Percentiles rank a stretch among this genome's conserved stretches.
These are phyloP conservation scores for Pantelozetes paolii DNA, from an alignment of 2,888 invertebrate genomes.

Conservation along the genomic window DNA sequence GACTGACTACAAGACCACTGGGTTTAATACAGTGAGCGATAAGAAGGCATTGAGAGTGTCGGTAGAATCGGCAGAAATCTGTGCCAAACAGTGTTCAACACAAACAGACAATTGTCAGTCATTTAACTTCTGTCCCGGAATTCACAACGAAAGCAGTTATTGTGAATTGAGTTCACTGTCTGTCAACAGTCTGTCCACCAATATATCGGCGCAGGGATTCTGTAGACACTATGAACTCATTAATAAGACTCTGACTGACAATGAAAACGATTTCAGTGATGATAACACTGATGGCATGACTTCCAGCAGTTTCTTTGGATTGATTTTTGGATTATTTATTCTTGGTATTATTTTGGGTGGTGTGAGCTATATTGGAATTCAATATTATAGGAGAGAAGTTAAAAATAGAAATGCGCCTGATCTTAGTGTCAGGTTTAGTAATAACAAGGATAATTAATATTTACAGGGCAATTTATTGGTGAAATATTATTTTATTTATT, in stretches of 20 bases:
- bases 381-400: background rate
- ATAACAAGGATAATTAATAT: too few relatives aligned
- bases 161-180: background rate
- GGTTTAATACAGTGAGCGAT: background rate
- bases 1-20: background rate
- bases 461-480: too few relatives aligned
- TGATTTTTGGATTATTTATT: background rate
- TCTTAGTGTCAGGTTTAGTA: background rate
- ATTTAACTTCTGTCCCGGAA: background rate
- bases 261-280: background rate
- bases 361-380: background rate
- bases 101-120: background rate
- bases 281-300: background rate
- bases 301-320: background rate
- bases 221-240: background rate
- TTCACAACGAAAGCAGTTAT: background rate
- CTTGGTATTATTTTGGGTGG: background rate
- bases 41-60: background rate
- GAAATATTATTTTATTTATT: too few relatives aligned
- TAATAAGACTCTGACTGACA: too few relatives aligned
- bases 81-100: constrained; percentile 1
- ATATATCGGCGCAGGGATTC: background rate
- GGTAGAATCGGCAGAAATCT: background rate
- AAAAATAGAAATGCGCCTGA: background rate
- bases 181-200: background rate